Evolutionary conservation across 2,888 invertebrate species (phyloP).

Genomic region (Spodoptera exigua): DNA sequence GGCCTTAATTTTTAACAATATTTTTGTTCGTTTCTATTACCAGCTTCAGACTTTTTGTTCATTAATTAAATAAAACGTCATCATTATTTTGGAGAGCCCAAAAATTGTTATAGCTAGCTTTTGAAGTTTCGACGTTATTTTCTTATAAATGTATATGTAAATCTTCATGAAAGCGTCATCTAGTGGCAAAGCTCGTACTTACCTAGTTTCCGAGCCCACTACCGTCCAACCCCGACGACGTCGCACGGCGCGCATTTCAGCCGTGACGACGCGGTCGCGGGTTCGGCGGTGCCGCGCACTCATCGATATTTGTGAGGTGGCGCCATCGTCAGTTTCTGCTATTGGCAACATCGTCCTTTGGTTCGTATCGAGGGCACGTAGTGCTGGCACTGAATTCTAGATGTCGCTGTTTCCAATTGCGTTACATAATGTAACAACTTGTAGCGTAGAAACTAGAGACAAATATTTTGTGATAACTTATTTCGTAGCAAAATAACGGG

Average conservation of each 20-base stretch:
- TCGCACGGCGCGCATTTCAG: conserved; percentile 86
- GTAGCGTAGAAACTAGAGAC: conserved; percentile 11
- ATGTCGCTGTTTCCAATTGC: conserved; percentile 63
- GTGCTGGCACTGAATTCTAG: conserved; percentile 56
- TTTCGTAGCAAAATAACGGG: conserved; percentile 27
- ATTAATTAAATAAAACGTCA: conserved; percentile 1
- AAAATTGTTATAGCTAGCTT: not conserved
- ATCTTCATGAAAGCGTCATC: conserved; percentile 71
- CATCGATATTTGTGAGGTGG: conserved; percentile 69
- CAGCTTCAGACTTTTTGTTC: not conserved
- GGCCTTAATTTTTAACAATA: conserved; percentile 4
- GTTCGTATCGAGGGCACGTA: conserved; percentile 40
- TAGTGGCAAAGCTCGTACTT: conserved; percentile 68
- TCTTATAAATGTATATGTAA: not conserved
- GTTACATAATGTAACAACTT: conserved; percentile 18
- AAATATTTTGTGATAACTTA: conserved; percentile 33
- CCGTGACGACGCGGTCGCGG: conserved; percentile 82
- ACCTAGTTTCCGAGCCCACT: conserved; percentile 93
- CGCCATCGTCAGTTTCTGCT: conserved; percentile 82
- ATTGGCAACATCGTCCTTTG: conserved; percentile 79
- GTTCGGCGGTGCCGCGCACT: conserved; percentile 78
- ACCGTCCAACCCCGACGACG: conserved; percentile 93
- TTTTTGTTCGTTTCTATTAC: not conserved
- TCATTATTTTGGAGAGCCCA: not conserved
- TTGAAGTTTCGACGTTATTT: not conserved